Base-by-base conservation (phyloP, 2,888 invertebrate species). In the Argyresthia albistria region DNA sequence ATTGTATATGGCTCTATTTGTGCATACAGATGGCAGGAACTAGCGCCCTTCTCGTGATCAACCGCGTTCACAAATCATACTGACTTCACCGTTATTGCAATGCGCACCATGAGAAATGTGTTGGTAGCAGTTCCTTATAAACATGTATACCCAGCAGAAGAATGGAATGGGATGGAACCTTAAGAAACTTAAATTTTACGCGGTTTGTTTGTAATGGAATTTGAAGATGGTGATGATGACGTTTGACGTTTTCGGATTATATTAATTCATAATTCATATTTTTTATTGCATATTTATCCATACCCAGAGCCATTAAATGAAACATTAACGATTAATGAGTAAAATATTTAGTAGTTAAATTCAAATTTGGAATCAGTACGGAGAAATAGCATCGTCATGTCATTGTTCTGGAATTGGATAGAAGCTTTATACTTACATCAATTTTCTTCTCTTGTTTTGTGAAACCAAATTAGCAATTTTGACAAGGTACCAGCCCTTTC, bases 51-150 rank as follows among this genome's bases (percentile, higher is more conserved):
- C 39, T 25, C 11, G 46, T 46, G 46, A 46, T 46, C 25, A 35
- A 46, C 11, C 25, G 46, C 25, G 46, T 3, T 25, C 46, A 46
- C 46, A 46, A 46, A 46, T 46, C 46, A 46, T 46, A n/a, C 46
- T 46, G 46, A 46, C 46, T 25, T 16, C 11, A n/a, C 46, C 46
- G 46, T 46, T 46, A 46, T 46, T 46, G 46, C 46, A 46, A n/a
- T 25, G 39, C 39, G 39, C 6, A 25, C 16, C 46, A 4, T 46
- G 46, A 46, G 35, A 46, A 46, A 46, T 46, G 46, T 35, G 16
- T 16, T n/a, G 11, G 46, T 35, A 11, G 25, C 35, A 16, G 25
- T 46, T 46, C 25, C n/a, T 46, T 46, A n/a, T 25, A 16, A 16
- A 16, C 25, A 1, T 8, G 10, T 16, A 45, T 45, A 15, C 16